Base-by-base conservation (phyloP, 2,888 invertebrate species). In the Scaptomyza caliginosa region DNA sequence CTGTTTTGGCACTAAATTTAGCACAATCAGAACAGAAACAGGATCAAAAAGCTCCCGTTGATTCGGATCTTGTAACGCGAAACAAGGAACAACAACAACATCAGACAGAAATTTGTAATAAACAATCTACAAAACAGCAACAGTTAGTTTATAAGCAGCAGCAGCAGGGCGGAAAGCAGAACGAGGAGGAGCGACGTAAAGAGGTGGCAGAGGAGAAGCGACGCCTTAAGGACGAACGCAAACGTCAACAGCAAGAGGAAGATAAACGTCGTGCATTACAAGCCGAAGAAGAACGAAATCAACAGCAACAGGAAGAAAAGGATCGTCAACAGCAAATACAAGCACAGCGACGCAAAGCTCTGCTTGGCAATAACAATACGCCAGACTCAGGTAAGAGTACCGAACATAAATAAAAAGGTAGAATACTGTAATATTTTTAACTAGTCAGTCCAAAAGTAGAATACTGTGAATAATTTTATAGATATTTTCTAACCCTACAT, bases 311-410 rank as follows among this genome's bases (percentile, higher is more conserved):
- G 0, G 91, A 91, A 34, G 91, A 91, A 62, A 90, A 88, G 34
- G 90, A 91, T 36, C 86, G 91, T 0, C 90, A 89, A n/a, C 89
- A 89, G 34, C 90, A 90, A 64, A 91, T 91, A 24, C 90, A 91
- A 63, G 88, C 88, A 1, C 90, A 90, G 55, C 89, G 91, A 3
- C 89, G 91, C 0, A 90, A 90, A 36, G 89, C 89, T 4, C 68
- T 91, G 36, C 43, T 89, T 23, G 86, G 79, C 5, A 28, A 28
- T 28, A 10, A 3, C 11, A 84, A 65, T 55, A 13, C 59, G 1
- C 64, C 59, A 19, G 23, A 50, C 3, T 4, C 65, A 48, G 77
- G 75, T 75, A 23, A 45, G 55, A 32, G n/a, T 3, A n/a, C 5
- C n/a, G n/a, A 23, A 13, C 4, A 7, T 0, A 32, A 32, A 32